Evolutionary conservation across 2,113 vertebrate species (phyloP), one percentile per base, ranked within the genome.

Genomic region (Catharus fuscescens): DNA sequence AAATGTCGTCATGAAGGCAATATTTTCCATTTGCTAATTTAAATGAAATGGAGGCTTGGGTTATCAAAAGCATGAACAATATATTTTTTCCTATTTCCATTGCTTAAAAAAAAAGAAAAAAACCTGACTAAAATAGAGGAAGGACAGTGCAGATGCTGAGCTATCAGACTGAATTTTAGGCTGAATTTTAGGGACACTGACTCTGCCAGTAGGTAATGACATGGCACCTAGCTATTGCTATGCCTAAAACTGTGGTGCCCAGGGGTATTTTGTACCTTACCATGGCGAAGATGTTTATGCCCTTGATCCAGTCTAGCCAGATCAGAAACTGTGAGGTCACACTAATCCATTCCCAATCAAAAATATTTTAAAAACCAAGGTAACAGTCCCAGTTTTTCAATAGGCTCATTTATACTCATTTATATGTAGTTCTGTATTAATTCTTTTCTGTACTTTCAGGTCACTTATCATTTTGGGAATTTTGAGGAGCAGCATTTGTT

Each of bases 191-290:
- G 20, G 9, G 29, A 38, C 14, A 34, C 10, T 54, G 44, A 64
- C 20, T 69, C 21, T 61, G 14, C 3, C 20, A 25, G 8, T 14
- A 66, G 9, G 2, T 61, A 28, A 9, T 40, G 57, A 50, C 28
- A 38, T 2, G 7, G 4, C 3, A 45, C 13, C 11, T 5, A 17
- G 7, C 36, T 64, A 10, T 18, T 71, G 0, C 6, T 31, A 6
- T 73, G 2, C 36, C 29, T 77, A 60, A 84, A 0, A 17, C 14
- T 31, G 11, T 17, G 18, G 15, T 47, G 34, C 4, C 15, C 2
- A 1, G 32, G 12, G 3, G 3, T 2, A 19, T 42, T 76, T 61
- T 59, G 2, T 45, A 24, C 42, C 17, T 71, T n/a, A 28, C 23
- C 14, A 6, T 12, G 38, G 9, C 31, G 29, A 73, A n/a, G 17